phyloP scores from a whole-genome alignment of 1,140 invertebrate genomes.

The Heliconius hewitsoni region DNA sequence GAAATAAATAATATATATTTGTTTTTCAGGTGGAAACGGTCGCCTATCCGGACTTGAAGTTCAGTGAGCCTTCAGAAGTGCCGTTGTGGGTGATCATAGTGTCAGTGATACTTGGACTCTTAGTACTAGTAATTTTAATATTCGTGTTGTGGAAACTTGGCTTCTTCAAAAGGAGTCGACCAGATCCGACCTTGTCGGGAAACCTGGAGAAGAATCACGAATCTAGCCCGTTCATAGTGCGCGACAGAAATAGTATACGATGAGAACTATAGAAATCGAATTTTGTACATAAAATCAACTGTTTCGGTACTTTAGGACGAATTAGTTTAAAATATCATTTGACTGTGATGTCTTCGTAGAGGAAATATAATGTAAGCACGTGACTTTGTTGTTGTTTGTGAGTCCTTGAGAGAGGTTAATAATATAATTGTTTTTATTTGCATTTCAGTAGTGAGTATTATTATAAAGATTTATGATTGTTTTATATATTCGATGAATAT shows the following conservation, averaged over 20 bases:
- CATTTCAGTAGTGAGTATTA: slow-evolving; percentile 65
- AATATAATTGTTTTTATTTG: slow-evolving; percentile 63
- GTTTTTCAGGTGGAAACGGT: slow-evolving; percentile 87
- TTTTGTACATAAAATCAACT: slow-evolving; percentile 46
- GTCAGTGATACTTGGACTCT: slow-evolving; percentile 88
- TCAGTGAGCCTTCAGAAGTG: slow-evolving; percentile 86
- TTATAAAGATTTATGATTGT: slow-evolving; percentile 60
- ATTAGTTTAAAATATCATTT: slow-evolving; percentile 62
- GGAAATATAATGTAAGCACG: slow-evolving; percentile 68
- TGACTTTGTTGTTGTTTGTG: slow-evolving; percentile 55
- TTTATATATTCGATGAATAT: slow-evolving; percentile 68
- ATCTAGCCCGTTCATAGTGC: slow-evolving; percentile 80
- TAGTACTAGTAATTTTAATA: slow-evolving; percentile 90
- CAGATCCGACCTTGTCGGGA: slow-evolving; percentile 90
- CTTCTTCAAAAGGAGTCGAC: slow-evolving; percentile 92
- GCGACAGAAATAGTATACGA: slow-evolving; percentile 72
- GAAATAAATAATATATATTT: background rate
- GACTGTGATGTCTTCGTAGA: slow-evolving; percentile 80
- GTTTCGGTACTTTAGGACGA: slow-evolving; percentile 6
- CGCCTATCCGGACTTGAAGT: slow-evolving; percentile 89
- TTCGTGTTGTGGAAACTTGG: slow-evolving; percentile 91
- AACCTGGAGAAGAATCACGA: slow-evolving; percentile 90
- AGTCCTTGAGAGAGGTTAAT: slow-evolving; percentile 42
- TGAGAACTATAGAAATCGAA: slow-evolving; percentile 51
- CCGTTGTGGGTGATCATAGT: slow-evolving; percentile 92